Evolutionary conservation across 2,888 invertebrate genomes (phyloP).

Genomic region (Andrena hattorfiana): DNA sequence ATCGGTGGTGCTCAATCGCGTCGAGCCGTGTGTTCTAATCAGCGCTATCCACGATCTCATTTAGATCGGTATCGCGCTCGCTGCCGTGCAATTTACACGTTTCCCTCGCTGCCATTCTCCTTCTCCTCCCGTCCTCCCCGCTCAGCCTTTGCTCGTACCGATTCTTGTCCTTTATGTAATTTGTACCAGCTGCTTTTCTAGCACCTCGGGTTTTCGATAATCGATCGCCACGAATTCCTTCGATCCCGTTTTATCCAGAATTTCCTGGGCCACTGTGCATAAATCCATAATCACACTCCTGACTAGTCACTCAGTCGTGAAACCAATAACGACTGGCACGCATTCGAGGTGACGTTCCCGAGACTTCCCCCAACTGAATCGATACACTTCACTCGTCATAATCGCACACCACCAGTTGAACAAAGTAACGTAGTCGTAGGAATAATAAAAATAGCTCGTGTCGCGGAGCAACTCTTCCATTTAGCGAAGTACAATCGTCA

Average conservation of each 20-base stretch:
- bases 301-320: neutral
- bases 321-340: neutral
- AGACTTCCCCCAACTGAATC: conserved; percentile 54
- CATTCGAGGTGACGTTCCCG: conserved; percentile 50
- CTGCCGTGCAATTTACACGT: conserved; percentile 68
- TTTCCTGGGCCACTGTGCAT: neutral
- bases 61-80: conserved; percentile 68
- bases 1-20: conserved; percentile 54
- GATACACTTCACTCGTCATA: conserved; percentile 67
- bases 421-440: conserved; percentile 26
- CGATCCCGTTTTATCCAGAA: neutral
- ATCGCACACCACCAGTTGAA: conserved; percentile 41
- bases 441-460: conserved; percentile 61
- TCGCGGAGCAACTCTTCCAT: conserved; percentile 41
- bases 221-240: neutral
- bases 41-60: conserved; percentile 57
- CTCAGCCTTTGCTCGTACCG: neutral
- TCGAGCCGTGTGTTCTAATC: conserved; percentile 40
- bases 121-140: conserved; percentile 23
- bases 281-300: neutral
- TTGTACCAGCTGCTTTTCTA: conserved; percentile 36
- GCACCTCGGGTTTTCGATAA: conserved; percentile 1
- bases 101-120: conserved; percentile 52
- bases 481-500: conserved; percentile 25
- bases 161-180: conserved; percentile 62